phyloP scores from a whole-genome alignment of 35 echinoderm and acorn worm species.

The Strongylocentrotus purpuratus region DNA sequence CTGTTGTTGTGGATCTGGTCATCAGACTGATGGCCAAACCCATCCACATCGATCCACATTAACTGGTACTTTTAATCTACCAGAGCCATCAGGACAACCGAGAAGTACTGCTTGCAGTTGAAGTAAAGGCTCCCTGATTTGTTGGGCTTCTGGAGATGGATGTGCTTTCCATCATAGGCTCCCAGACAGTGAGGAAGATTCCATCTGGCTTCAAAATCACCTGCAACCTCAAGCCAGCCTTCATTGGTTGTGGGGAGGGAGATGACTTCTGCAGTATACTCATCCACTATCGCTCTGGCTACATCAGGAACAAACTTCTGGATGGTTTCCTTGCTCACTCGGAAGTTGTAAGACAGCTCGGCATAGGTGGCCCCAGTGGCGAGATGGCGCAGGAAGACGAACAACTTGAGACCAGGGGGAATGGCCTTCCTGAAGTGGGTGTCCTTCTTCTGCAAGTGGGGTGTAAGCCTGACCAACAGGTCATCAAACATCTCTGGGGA shows the following conservation, averaged over 20 bases:
- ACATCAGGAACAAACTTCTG: constrained; percentile 32
- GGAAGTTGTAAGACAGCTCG: constrained; percentile 20
- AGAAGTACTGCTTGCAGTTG: constrained; percentile 58
- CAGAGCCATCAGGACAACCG: too few species aligned
- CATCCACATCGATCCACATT: too few species aligned
- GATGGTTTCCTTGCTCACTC: constrained; percentile 31
- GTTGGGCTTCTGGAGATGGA: constrained; percentile 25
- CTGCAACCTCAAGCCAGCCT: constrained; percentile 7
- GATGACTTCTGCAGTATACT: constrained; percentile 28
- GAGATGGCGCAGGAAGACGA: constrained; percentile 15
- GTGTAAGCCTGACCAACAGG: constrained; percentile 12
- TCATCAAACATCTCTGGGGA: constrained; percentile 32
- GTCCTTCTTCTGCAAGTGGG: constrained; percentile 19
- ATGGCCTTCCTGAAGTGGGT: constrained; percentile 23
- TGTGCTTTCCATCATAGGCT: constrained; percentile 66
- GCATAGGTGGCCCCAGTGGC: constrained; percentile 17
- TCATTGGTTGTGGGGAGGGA: constrained; percentile 27
- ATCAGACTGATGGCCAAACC: too few species aligned
- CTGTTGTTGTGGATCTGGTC: too few species aligned
- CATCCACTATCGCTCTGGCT: constrained; percentile 28
- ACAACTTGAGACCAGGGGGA: constrained; percentile 32
- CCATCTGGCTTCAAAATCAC: constrained; percentile 47
- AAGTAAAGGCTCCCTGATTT: constrained; percentile 47
- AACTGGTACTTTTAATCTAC: too few species aligned
- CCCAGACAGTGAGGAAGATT: constrained; percentile 57